A percentile compares a stretch with the other conserved stretches of the same genome.
phyloP scores from a whole-genome alignment of 2,797 vertebrate species.

The Pseudochromis fuscus region DNA sequence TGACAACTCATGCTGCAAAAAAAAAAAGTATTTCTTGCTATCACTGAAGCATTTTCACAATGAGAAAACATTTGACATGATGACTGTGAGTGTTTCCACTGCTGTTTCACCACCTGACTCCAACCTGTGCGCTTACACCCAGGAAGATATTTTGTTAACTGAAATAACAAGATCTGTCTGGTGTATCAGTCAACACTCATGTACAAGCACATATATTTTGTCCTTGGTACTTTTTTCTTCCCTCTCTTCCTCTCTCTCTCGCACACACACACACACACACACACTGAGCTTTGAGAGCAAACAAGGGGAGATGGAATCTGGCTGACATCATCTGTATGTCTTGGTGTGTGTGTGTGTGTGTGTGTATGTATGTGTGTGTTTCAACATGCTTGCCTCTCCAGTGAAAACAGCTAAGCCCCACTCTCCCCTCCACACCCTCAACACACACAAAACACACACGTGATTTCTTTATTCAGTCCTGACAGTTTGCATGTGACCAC shows the following conservation, averaged over 20 bases:
- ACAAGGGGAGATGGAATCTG: slow-evolving; percentile 12
- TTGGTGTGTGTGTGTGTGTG: slow-evolving; percentile 20
- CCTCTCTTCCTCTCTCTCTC: too few species aligned
- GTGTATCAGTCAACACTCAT: not conserved
- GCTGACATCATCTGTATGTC: slow-evolving; percentile 50
- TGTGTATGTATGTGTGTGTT: slow-evolving; percentile 23
- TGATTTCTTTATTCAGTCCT: not conserved
- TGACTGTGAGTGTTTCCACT: too few species aligned
- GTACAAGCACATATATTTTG: not conserved
- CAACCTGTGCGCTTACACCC: too few species aligned
- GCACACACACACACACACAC: not conserved
- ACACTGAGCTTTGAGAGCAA: not conserved
- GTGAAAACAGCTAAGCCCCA: slow-evolving; percentile 20
- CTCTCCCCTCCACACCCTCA: slow-evolving; percentile 31
- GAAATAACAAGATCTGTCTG: not conserved
- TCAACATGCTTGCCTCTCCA: slow-evolving; percentile 23
- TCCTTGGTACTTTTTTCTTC: not conserved
- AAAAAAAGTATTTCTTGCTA: too few species aligned
- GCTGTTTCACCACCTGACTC: too few species aligned
- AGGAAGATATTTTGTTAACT: not conserved
- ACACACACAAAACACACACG: not conserved
- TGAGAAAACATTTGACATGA: not conserved
- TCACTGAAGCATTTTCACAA: too few species aligned
- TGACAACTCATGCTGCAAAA: too few species aligned
- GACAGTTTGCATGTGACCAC: not conserved